phyloP scores from a whole-genome alignment of 2,888 invertebrate genomes.

The Gymnosoma rotundatum region DNA sequence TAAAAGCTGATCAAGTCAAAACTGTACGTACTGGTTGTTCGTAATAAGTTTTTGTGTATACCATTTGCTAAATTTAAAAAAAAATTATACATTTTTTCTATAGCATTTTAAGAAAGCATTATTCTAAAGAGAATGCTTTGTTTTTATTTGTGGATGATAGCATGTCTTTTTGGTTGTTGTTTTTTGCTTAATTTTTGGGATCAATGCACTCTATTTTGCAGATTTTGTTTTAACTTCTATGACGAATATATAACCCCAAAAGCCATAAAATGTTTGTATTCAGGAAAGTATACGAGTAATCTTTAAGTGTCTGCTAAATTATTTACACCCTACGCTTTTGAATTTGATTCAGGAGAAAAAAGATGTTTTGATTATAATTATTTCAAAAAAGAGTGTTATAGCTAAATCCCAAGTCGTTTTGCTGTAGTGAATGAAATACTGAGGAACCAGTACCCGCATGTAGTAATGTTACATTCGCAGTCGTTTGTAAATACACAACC shows the following conservation, averaged over 20 bases:
- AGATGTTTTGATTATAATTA: too few species aligned
- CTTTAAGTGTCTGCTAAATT: background rate
- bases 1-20: constrained; percentile 46
- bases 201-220: constrained; percentile 72
- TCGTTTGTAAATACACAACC: too few species aligned
- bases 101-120: constrained; percentile 45
- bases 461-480: too few species aligned
- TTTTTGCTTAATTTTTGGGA: constrained; percentile 55
- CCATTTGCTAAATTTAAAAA: constrained; percentile 34
- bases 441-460: too few species aligned
- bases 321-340: background rate
- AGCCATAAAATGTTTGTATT: constrained; percentile 7
- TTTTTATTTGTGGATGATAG: constrained; percentile 19
- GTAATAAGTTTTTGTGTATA: background rate
- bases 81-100: constrained; percentile 26
- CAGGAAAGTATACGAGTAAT: background rate
- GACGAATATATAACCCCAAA: constrained; percentile 61
- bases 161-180: constrained; percentile 36
- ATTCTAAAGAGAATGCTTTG: constrained; percentile 46
- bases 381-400: too few species aligned
- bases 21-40: constrained; percentile 57
- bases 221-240: constrained; percentile 71
- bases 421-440: too few species aligned
- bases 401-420: too few species aligned
- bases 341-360: background rate